phyloP scores from a whole-genome alignment of 2,888 invertebrate species.

The Rhaphigaster nebulosa region DNA sequence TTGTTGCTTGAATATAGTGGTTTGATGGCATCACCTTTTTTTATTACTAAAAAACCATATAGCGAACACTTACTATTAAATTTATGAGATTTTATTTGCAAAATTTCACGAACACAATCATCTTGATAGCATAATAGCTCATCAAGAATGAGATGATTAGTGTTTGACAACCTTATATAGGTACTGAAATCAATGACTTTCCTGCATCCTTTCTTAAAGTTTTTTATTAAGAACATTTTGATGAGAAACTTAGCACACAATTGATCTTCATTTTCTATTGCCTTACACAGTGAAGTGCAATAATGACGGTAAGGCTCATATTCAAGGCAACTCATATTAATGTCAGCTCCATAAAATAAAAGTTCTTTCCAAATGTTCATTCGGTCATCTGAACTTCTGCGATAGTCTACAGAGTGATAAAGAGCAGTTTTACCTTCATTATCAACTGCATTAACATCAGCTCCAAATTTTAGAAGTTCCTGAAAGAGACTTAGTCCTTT shows the following conservation, averaged over 20 bases:
- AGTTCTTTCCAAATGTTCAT: conserved; percentile 27
- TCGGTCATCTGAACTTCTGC: conserved; percentile 4
- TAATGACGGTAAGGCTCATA: background rate
- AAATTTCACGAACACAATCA: background rate
- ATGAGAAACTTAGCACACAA: background rate
- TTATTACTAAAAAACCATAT: background rate
- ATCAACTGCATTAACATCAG: conserved; percentile 34
- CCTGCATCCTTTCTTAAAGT: background rate
- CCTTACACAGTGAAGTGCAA: conserved; percentile 31
- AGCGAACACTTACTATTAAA: conserved; percentile 11
- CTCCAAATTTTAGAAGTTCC: background rate
- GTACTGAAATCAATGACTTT: conserved; percentile 26
- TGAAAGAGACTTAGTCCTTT: background rate
- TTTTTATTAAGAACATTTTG: background rate
- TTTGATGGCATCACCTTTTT: background rate
- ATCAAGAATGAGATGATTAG: background rate
- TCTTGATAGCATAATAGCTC: background rate
- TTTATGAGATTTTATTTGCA: background rate
- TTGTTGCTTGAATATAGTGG: conserved; percentile 9
- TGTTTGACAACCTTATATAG: background rate
- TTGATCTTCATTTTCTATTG: conserved; percentile 23
- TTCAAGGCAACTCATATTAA: background rate
- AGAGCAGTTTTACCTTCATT: conserved; percentile 26
- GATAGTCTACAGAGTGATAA: conserved; percentile 10
- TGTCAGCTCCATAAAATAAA: background rate